Percentiles rank a stretch among this genome's conserved stretches.
Conservation (phyloP, 2,797 vertebrate species). For the Erithacus rubecula region DNA sequence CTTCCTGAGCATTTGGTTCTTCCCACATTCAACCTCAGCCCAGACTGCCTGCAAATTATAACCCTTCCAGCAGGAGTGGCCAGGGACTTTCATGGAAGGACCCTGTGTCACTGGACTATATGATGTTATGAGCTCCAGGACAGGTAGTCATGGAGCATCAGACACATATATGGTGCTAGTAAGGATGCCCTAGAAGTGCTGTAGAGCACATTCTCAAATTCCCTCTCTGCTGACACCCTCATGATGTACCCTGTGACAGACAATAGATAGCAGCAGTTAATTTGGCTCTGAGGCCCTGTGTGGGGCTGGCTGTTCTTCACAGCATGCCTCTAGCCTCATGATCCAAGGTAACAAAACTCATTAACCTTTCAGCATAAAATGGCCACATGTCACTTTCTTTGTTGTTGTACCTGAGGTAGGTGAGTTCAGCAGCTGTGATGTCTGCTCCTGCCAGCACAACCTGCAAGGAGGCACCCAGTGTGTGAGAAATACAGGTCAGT, state of each 20-base stretch:
- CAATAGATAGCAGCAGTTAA: not conserved
- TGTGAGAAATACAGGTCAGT: not conserved
- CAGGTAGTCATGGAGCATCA: not conserved
- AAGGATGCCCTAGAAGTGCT: not conserved
- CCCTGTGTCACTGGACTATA: not conserved
- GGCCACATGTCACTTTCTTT: rapidly evolving
- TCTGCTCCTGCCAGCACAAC: not conserved
- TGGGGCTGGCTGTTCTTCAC: not conserved
- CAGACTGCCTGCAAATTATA: not conserved
- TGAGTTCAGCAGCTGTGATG: not conserved
- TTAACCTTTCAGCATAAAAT: not conserved
- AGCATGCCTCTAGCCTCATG: not conserved
- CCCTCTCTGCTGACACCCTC: not conserved
- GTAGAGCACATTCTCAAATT: not conserved
- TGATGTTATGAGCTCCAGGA: not conserved
- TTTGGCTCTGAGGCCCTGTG: not conserved
- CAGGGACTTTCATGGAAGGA: not conserved
- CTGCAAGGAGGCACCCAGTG: not conserved
- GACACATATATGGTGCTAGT: not conserved
- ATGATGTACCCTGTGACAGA: rapidly evolving
- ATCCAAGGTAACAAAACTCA: not conserved
- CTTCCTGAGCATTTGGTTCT: not conserved
- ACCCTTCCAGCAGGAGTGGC: not conserved
- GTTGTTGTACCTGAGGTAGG: not conserved
- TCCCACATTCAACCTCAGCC: not conserved